These are phyloP conservation scores for Mimumesa dahlbomi DNA, from an alignment of 2,888 invertebrate genomes.

Conservation along the genomic window DNA sequence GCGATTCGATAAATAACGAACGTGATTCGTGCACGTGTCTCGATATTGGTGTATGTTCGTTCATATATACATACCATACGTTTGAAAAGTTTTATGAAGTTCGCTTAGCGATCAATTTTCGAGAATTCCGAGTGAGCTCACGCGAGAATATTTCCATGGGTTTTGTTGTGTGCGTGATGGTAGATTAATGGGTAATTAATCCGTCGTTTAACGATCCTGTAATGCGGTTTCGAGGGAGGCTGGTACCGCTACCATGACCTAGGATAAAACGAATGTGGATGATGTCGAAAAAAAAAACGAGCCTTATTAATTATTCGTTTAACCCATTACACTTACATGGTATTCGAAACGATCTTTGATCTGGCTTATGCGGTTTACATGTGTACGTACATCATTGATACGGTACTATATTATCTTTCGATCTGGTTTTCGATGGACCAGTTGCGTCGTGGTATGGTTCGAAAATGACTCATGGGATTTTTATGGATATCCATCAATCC, in stretches of 20 bases:
- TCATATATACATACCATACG: too few relatives aligned
- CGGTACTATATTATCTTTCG: constrained; percentile 23
- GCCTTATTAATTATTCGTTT: constrained; percentile 43
- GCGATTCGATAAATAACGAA: constrained; percentile 2
- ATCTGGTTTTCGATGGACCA: constrained; percentile 2
- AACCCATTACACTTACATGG: constrained; percentile 1
- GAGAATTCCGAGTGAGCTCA: too few relatives aligned
- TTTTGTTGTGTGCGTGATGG: too few relatives aligned
- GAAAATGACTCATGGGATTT: constrained; percentile 13
- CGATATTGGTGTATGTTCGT: neutral
- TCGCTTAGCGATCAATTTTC: too few relatives aligned
- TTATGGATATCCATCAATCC: neutral
- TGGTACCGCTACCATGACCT: too few relatives aligned
- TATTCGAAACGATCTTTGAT: neutral
- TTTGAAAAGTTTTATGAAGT: too few relatives aligned
- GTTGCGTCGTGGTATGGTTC: neutral
- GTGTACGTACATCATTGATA: constrained; percentile 26
- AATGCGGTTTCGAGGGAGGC: too few relatives aligned
- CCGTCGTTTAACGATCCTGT: too few relatives aligned
- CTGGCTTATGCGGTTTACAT: constrained; percentile 3
- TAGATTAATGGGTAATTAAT: too few relatives aligned
- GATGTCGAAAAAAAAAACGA: constrained; percentile 1
- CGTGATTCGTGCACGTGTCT: neutral
- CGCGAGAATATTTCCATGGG: too few relatives aligned
- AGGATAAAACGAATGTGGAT: neutral